Percentiles rank a stretch among this genome's conserved stretches.
These are phyloP conservation scores for Lasaia peninsularis DNA, from an alignment of 1,140 invertebrate species.

Conservation along the genomic window DNA sequence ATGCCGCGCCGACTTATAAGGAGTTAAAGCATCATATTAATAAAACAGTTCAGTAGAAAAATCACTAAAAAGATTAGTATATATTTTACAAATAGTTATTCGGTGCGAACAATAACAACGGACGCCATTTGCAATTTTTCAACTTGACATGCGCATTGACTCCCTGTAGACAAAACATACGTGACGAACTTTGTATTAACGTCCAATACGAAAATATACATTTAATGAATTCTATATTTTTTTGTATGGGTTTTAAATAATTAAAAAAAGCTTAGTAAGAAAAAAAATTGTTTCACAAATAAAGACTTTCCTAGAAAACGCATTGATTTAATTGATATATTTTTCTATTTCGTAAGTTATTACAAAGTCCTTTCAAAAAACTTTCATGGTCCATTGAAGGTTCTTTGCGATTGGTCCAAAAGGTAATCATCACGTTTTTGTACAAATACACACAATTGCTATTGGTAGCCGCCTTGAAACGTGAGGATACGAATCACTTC, in stretches of 20 bases:
- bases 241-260: neutral
- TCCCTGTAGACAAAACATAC: conserved; percentile 67
- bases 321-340: neutral
- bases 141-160: conserved; percentile 78
- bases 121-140: conserved; percentile 78
- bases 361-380: conserved; percentile 45
- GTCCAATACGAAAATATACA: conserved; percentile 20
- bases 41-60: conserved; percentile 72
- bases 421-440: conserved; percentile 60
- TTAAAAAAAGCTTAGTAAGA: neutral
- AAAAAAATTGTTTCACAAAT: neutral
- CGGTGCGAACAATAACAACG: conserved; percentile 79
- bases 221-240: neutral
- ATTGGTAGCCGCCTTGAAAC: conserved; percentile 65
- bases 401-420: conserved; percentile 52
- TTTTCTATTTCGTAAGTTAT: conserved; percentile 20
- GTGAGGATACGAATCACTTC: conserved; percentile 69
- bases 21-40: conserved; percentile 68
- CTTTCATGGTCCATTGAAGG: conserved; percentile 64
- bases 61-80: conserved; percentile 75
- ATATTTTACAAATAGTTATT: conserved; percentile 78
- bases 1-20: conserved; percentile 61
- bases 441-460: conserved; percentile 35
- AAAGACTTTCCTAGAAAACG: neutral
- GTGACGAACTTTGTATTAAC: conserved; percentile 48